phyloP scores from a whole-genome alignment of 2,888 invertebrate genomes.

The Amphimallon solstitiale region DNA sequence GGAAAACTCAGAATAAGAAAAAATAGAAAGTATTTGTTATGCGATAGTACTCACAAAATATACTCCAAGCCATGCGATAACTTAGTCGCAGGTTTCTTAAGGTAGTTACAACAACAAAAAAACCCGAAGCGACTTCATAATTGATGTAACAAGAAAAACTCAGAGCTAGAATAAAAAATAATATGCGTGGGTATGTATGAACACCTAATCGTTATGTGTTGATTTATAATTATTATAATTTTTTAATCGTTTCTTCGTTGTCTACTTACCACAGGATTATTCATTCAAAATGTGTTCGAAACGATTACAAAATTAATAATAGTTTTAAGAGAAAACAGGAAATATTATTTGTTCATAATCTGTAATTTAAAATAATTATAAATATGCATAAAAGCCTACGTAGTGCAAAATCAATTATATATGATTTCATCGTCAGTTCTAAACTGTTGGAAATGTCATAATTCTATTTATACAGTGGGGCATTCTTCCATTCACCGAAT shows the following conservation, averaged over 20 bases:
- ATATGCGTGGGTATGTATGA: conserved; percentile 7
- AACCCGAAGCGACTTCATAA: conserved; percentile 25
- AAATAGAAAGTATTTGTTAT: conserved; percentile 26
- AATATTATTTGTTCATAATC: no score
- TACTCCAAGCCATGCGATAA: conserved; percentile 5
- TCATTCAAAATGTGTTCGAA: no score
- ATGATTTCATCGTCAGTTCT: no score
- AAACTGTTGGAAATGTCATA: no score
- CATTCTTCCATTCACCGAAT: no score
- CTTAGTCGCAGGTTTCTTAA: conserved; percentile 8
- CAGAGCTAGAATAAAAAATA: conserved; percentile 12
- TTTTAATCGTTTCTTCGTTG: not conserved
- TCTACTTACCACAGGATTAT: no score
- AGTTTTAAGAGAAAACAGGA: no score
- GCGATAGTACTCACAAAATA: conserved; percentile 4
- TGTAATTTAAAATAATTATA: no score
- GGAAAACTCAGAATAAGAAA: not conserved
- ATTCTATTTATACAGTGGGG: no score
- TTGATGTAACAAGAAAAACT: conserved; percentile 21
- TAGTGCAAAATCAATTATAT: no score
- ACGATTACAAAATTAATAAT: no score
- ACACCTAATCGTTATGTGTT: conserved; percentile 7
- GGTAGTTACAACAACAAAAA: conserved; percentile 21
- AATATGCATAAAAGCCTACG: no score
- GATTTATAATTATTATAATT: conserved; percentile 12